Conservation (phyloP, 2,888 invertebrate species). For the Pterobdella sp. region DNA sequence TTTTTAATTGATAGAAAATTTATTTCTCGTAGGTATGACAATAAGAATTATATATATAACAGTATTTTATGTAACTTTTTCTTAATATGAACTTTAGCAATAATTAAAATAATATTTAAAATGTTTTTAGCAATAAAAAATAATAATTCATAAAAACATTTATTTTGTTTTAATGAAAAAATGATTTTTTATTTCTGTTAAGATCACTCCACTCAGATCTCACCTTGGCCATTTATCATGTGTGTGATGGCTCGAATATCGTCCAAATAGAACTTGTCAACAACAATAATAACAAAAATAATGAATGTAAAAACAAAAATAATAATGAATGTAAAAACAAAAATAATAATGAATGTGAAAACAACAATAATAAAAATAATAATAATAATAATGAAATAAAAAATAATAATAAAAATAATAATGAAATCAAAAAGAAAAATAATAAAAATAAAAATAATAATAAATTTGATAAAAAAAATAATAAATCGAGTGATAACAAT, state of each 20-base stretch:
- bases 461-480: neutral
- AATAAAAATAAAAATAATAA: conserved; percentile 1
- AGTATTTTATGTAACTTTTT: too few species aligned
- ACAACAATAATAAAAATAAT: neutral
- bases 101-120: neutral
- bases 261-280: neutral
- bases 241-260: too few species aligned
- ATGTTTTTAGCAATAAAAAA: neutral
- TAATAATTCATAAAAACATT: too few species aligned
- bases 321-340: neutral
- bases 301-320: neutral
- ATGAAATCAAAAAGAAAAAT: neutral
- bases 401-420: neutral
- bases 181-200: too few species aligned
- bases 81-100: too few species aligned
- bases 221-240: too few species aligned
- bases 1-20: too few species aligned
- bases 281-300: neutral
- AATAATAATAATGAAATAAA: neutral
- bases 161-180: too few species aligned
- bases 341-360: neutral
- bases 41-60: too few species aligned
- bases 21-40: too few species aligned
- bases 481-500: neutral
- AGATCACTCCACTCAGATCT: too few species aligned